phyloP scores from a whole-genome alignment of 2,113 vertebrate genomes.

The Pipra filicauda region DNA sequence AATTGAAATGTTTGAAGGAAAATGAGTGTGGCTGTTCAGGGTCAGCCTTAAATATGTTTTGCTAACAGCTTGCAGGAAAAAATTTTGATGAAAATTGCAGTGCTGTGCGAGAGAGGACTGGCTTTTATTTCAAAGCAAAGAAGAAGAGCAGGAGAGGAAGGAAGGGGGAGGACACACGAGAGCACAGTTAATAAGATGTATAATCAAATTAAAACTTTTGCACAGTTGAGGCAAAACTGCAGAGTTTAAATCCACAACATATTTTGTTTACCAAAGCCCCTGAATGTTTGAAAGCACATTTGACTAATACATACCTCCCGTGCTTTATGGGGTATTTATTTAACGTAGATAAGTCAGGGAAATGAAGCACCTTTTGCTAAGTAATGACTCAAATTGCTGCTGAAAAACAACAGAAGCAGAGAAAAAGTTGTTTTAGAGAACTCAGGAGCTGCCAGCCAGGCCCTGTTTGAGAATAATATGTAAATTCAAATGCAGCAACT shows the following conservation, averaged over 20 bases:
- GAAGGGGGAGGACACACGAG: neutral
- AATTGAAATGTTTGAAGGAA: conserved; percentile 39
- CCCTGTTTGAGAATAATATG: neutral
- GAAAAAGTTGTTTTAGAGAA: neutral
- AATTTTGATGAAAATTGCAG: neutral
- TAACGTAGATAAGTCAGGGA: neutral
- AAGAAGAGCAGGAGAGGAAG: neutral
- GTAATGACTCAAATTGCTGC: neutral
- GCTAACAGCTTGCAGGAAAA: neutral
- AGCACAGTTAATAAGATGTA: neutral
- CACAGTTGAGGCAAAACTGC: neutral
- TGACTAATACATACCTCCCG: neutral
- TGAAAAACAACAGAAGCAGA: neutral
- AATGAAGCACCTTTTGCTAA: neutral
- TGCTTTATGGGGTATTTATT: neutral
- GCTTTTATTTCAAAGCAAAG: neutral
- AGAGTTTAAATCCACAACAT: neutral
- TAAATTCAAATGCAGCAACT: neutral
- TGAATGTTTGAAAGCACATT: neutral
- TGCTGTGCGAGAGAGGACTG: neutral
- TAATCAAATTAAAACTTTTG: neutral
- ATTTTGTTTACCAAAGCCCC: neutral
- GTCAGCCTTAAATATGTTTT: neutral
- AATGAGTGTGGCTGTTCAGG: neutral
- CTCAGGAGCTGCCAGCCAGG: neutral